Conservation (phyloP, 37 sponge, comb jelly and placozoan genomes). For the Spongia lamella region DNA sequence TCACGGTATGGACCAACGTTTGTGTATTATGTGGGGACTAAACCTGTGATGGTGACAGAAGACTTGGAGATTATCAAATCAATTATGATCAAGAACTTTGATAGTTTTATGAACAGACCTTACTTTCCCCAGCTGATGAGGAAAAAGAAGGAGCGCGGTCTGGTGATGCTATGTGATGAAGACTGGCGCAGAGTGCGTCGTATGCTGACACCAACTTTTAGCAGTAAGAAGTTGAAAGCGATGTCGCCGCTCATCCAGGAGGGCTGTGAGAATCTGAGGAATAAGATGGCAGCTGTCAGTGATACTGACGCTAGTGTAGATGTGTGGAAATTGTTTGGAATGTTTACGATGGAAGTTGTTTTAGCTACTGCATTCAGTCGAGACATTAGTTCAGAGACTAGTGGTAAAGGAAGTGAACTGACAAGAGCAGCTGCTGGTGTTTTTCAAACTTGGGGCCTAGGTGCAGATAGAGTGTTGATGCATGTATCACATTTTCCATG, state of each 20-base stretch:
- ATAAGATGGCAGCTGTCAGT: constrained; percentile 26
- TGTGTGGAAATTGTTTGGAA: constrained; percentile 48
- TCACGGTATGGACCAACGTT: too few relatives aligned
- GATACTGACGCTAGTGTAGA: constrained; percentile 45
- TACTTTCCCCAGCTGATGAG: neutral
- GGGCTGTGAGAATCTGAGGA: constrained; percentile 15
- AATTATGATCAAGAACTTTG: constrained; percentile 51
- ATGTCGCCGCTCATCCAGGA: constrained; percentile 65
- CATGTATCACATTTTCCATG: too few relatives aligned
- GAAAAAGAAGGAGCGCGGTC: constrained; percentile 7
- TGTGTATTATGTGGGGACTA: constrained; percentile 39
- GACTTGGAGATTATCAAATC: constrained; percentile 65
- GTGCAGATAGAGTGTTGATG: too few relatives aligned
- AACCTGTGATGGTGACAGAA: constrained; percentile 22
- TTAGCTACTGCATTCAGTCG: constrained; percentile 69
- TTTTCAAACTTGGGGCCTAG: neutral
- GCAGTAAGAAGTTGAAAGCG: constrained; percentile 61
- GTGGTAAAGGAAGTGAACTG: constrained; percentile 49
- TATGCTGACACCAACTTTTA: constrained; percentile 65
- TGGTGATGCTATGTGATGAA: constrained; percentile 43
- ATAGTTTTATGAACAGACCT: constrained; percentile 41
- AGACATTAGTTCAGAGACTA: constrained; percentile 22
- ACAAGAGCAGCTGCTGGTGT: constrained; percentile 26
- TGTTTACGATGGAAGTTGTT: constrained; percentile 69
- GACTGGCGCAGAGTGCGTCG: constrained; percentile 46